Conservation (phyloP, 2,888 invertebrate species). For the Deroplatys truncata region DNA sequence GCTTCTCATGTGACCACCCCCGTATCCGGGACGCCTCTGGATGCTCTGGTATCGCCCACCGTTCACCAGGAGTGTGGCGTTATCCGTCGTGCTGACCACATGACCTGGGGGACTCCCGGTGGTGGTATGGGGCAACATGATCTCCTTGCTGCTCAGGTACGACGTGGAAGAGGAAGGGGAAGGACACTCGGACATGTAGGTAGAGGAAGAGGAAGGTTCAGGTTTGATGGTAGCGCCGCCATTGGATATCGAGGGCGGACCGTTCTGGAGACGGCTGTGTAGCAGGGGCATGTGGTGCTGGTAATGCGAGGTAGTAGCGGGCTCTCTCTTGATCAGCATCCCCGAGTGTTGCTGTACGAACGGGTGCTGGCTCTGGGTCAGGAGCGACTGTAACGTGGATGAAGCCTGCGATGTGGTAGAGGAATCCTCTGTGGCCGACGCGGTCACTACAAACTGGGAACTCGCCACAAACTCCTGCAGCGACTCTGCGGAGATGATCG, state of each 20-base stretch:
- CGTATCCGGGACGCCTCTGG: neutral
- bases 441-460: conserved; percentile 34
- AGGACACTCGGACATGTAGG: conserved; percentile 27
- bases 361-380: conserved; percentile 49
- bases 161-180: conserved; percentile 28
- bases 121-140: conserved; percentile 42
- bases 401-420: conserved; percentile 52
- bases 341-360: conserved; percentile 43
- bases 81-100: conserved; percentile 79
- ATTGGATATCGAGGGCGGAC: conserved; percentile 38
- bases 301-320: conserved; percentile 31
- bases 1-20: neutral
- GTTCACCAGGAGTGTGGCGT: conserved; percentile 50
- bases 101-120: conserved; percentile 81
- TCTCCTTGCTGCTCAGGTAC: conserved; percentile 33
- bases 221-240: conserved; percentile 43
- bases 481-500: conserved; percentile 55
- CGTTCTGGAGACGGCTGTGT: conserved; percentile 75
- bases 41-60: conserved; percentile 24
- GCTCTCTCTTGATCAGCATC: conserved; percentile 33
- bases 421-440: conserved; percentile 15
- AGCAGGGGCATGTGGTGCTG: conserved; percentile 76
- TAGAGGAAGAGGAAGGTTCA: conserved; percentile 12
- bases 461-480: conserved; percentile 48
- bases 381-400: conserved; percentile 70